phyloP scores from a whole-genome alignment of 2,113 vertebrate species.

The Eulemur rufifrons region DNA sequence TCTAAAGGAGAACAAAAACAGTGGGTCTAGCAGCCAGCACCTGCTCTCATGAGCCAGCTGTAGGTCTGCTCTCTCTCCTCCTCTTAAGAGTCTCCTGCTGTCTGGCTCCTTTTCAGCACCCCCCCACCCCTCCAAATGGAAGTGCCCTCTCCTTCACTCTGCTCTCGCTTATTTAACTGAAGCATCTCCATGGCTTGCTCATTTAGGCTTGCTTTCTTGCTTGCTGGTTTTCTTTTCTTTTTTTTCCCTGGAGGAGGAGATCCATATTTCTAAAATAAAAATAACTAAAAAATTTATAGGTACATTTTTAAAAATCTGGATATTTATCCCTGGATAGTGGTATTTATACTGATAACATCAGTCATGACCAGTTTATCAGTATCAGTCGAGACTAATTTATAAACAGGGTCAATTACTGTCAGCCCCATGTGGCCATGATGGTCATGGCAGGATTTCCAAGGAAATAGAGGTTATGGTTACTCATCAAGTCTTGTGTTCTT shows the following conservation, averaged over 20 bases:
- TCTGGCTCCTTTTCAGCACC: neutral
- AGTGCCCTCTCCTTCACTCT: neutral
- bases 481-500: neutral
- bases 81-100: neutral
- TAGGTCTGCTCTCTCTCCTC: too few species aligned
- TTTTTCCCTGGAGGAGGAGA: neutral
- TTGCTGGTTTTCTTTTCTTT: neutral
- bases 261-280: neutral
- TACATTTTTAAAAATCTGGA: neutral
- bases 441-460: neutral
- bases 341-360: neutral
- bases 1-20: neutral
- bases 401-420: neutral
- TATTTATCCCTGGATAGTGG: neutral
- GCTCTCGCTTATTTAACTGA: neutral
- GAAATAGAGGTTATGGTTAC: neutral
- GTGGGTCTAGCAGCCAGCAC: neutral
- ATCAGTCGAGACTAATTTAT: neutral
- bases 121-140: neutral
- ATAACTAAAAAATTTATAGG: neutral
- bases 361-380: neutral
- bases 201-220: neutral
- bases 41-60: neutral
- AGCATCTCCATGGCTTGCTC: neutral
- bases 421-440: too few species aligned